Evolutionary conservation across 2,113 vertebrate genomes (phyloP).

Genomic region (Ammospiza nelsoni): DNA sequence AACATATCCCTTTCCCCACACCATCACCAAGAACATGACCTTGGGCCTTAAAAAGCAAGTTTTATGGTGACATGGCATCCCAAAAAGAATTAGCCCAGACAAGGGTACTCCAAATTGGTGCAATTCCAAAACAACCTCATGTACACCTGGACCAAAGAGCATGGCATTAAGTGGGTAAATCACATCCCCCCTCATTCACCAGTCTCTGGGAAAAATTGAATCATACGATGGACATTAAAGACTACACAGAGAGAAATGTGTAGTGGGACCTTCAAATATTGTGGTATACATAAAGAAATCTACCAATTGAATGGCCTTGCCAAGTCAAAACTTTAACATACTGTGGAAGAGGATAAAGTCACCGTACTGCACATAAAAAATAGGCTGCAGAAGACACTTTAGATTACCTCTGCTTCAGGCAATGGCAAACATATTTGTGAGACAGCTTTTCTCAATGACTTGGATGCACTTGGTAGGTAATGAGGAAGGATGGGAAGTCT

Average conservation of each 20-base stretch:
- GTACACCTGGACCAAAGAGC: neutral
- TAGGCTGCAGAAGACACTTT: neutral
- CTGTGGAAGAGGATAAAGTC: neutral
- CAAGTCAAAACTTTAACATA: neutral
- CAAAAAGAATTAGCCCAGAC: neutral
- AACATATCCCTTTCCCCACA: neutral
- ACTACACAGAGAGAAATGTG: neutral
- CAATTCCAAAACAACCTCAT: neutral
- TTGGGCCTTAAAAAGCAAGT: neutral
- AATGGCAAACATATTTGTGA: neutral
- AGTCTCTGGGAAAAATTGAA: accelerated
- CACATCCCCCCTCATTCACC: neutral
- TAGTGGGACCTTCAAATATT: neutral
- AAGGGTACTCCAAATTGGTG: neutral
- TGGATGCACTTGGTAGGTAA: neutral
- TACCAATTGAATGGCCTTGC: neutral
- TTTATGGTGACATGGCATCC: neutral
- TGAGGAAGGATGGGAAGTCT: neutral
- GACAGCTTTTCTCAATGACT: neutral
- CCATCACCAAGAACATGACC: neutral
- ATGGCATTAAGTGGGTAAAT: neutral
- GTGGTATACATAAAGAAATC: neutral
- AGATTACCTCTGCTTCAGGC: neutral
- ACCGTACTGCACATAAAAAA: neutral
- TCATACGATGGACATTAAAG: neutral